Conservation (phyloP, 1,140 invertebrate genomes). For the Brachionus sp. region DNA sequence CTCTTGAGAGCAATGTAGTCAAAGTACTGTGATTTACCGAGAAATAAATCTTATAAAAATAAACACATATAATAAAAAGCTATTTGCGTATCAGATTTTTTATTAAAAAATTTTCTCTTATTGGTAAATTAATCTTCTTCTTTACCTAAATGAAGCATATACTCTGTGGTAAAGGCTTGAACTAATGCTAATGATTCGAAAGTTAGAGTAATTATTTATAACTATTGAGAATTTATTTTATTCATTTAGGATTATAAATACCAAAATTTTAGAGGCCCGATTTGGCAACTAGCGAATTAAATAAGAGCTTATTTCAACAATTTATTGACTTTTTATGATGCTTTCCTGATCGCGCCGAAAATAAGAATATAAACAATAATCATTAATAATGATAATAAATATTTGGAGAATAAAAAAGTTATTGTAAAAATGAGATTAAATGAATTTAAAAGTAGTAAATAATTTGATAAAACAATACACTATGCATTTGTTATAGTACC, state of each 20-base stretch:
- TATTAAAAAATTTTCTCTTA: neutral
- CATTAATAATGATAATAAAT: neutral
- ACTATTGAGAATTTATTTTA: neutral
- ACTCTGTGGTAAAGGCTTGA: neutral
- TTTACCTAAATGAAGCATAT: neutral
- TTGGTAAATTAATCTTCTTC: neutral
- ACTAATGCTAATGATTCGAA: neutral
- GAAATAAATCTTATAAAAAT: neutral
- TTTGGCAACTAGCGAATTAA: neutral
- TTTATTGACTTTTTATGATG: neutral
- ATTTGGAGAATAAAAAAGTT: neutral
- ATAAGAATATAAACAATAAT: neutral
- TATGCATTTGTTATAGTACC: neutral
- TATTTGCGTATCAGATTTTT: neutral
- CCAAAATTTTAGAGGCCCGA: neutral
- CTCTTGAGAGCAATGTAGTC: neutral
- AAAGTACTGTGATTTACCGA: neutral
- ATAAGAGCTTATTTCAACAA: neutral
- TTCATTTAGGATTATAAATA: neutral
- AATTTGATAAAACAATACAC: neutral
- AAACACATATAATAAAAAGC: neutral
- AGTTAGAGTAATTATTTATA: neutral
- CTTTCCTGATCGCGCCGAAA: neutral
- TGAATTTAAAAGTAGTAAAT: neutral
- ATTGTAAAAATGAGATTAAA: conserved; percentile 10